A percentile compares a stretch with the other conserved stretches of the same genome.
These are phyloP conservation scores for Lepidocyrtinus sp. DNA, from an alignment of 2,888 invertebrate genomes.

Conservation along the genomic window DNA sequence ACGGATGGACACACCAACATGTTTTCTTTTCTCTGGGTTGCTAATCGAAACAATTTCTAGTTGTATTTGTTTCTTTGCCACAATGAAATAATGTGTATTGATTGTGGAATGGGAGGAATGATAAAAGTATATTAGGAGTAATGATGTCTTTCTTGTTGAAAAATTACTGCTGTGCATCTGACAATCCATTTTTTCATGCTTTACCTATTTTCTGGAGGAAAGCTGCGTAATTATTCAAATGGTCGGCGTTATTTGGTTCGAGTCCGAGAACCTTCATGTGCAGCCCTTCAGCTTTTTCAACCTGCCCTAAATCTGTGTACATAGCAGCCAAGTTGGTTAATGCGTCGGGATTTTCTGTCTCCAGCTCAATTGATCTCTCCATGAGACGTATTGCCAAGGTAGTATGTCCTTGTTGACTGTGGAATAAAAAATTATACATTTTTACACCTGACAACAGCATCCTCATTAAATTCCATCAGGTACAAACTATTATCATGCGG, in stretches of 20 bases:
- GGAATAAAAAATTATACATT: constrained; percentile 14
- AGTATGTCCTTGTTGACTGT: constrained; percentile 69
- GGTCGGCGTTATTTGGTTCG: constrained; percentile 80
- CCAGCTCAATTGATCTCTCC: constrained; percentile 69
- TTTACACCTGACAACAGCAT: not conserved
- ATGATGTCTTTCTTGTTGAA: constrained; percentile 4
- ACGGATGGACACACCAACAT: constrained; percentile 4
- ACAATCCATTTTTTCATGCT: not conserved
- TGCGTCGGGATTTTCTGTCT: constrained; percentile 68
- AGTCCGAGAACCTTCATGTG: constrained; percentile 72
- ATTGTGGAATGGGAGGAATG: constrained; percentile 1
- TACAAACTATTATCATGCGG: not conserved
- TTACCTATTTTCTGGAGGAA: constrained; percentile 77
- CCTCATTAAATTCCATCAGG: too few species aligned
- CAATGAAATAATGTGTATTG: not conserved
- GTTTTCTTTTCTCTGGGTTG: constrained; percentile 2
- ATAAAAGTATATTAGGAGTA: not conserved
- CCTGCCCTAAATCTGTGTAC: constrained; percentile 67
- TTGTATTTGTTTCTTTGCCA: not conserved
- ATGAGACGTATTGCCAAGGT: constrained; percentile 67
- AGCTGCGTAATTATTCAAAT: constrained; percentile 81
- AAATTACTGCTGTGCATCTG: constrained; percentile 11
- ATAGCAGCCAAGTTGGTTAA: constrained; percentile 69
- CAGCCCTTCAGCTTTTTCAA: constrained; percentile 65
- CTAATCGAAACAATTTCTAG: constrained; percentile 20